Conservation (phyloP, 1,140 invertebrate genomes). For the Maniola jurtina region DNA sequence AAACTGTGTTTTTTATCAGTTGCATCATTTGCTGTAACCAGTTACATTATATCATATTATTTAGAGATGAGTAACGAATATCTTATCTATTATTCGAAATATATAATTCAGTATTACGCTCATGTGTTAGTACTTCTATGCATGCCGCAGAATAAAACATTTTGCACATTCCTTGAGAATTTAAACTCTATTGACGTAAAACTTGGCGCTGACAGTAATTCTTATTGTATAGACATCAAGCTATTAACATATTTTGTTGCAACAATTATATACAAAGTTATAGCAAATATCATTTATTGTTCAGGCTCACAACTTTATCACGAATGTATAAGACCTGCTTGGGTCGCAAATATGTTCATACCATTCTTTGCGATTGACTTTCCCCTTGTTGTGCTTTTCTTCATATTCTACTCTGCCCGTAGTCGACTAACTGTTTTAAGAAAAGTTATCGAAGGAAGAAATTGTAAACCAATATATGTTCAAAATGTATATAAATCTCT, state of each 20-base stretch:
- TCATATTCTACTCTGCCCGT: not conserved
- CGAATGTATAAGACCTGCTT: not conserved
- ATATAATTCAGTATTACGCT: not conserved
- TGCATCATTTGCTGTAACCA: not conserved
- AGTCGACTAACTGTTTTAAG: not conserved
- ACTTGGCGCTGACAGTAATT: constrained; percentile 2
- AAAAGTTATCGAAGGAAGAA: not conserved
- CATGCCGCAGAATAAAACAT: constrained; percentile 3
- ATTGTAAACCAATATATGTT: not conserved
- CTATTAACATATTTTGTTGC: not conserved
- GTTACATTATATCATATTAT: not conserved
- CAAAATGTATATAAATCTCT: not conserved
- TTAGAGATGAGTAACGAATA: not conserved
- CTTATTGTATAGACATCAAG: not conserved
- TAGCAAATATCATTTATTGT: constrained; percentile 1
- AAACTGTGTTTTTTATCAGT: not conserved
- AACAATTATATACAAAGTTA: not conserved
- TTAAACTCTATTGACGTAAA: constrained; percentile 10
- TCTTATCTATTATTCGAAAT: not conserved
- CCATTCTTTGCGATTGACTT: not conserved
- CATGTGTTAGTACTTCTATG: constrained; percentile 3
- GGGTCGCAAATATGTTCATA: not conserved
- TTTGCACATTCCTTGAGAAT: constrained; percentile 6
- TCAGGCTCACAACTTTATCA: not conserved
- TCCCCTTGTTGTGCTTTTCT: not conserved